phyloP scores from a whole-genome alignment of 2,888 invertebrate genomes.

The Apamea anceps region DNA sequence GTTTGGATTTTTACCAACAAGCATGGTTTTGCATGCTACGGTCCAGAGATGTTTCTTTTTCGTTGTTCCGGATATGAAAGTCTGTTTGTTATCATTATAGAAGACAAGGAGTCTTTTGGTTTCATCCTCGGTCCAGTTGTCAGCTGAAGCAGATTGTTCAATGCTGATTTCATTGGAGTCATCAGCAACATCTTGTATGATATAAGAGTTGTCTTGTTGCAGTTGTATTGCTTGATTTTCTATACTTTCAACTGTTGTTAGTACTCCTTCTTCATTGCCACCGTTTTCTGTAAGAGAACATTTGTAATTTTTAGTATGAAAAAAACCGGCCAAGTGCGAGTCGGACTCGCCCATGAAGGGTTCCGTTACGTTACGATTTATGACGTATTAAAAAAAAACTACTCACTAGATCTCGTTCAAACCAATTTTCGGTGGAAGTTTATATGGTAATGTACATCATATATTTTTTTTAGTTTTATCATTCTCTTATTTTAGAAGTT shows the following conservation, averaged over 20 bases:
- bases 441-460: no score
- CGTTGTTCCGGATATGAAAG: slow-evolving; percentile 77
- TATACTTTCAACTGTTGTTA: slow-evolving; percentile 75
- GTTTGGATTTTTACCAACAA: slow-evolving; percentile 76
- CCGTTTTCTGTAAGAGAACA: slow-evolving; percentile 76
- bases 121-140: slow-evolving; percentile 81
- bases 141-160: slow-evolving; percentile 29
- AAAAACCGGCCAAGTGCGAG: no score
- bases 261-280: slow-evolving; percentile 73
- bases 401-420: no score
- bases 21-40: slow-evolving; percentile 85
- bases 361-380: no score
- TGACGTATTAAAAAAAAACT: no score
- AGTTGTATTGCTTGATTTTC: slow-evolving; percentile 71
- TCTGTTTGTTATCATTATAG: slow-evolving; percentile 84
- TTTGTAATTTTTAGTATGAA: background rate
- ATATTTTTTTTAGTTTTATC: no score
- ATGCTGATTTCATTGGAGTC: slow-evolving; percentile 41
- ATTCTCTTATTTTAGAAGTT: no score
- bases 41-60: slow-evolving; percentile 83
- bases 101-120: slow-evolving; percentile 81
- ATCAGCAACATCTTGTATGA: slow-evolving; percentile 67
- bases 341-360: no score
- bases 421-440: no score
- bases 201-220: slow-evolving; percentile 69